Evolutionary conservation across 2,113 vertebrate genomes (phyloP), one percentile per base, ranked within the genome.

Genomic region (Ophiodon elongatus): DNA sequence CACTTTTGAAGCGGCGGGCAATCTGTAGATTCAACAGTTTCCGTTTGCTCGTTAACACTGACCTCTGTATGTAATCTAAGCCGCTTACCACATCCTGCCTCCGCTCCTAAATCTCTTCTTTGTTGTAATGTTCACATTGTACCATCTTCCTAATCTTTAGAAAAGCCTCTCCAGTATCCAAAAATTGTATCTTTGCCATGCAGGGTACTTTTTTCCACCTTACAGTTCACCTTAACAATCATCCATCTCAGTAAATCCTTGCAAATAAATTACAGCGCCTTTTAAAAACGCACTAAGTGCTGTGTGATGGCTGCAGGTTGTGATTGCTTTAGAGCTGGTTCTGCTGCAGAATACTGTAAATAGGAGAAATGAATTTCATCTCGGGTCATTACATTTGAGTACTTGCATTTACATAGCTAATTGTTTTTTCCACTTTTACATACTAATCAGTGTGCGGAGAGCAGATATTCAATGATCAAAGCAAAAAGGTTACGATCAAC

Each of bases 221-320:
- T n/a, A 82, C 21, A 70, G 54, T 83, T 87, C 33, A 65, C n/a
- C 33, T 76, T 29, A 65, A 79, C 54, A 73, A 57, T 54, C 59
- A 74, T 71, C 27, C 27, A 14, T 27, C 29, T 67, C 33, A 39
- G 33, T 33, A 62, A 73, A 59, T 68, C 54, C 72, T 47, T 41
- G 29, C 43, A 83, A 81, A 82, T 77, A 71, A 80, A 85, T 84
- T n/a, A 70, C 50, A 25, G 21, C 41, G 1, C 37, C 73, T 70
- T 88, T 87, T 50, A 79, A 91, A 91, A 80, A 54, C 25, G 39
- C 45, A 21, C 50, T 85, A 85, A 90, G 90, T 90, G 88, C 76
- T 82, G 47, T 35, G 62, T 45, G 21, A 52, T 62, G 63, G 66
- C 65, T 45, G 29, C 35, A 19, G 73, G 14, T 56, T 60, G 60